A percentile compares a stretch with the other conserved stretches of the same genome.
phyloP scores from a whole-genome alignment of 2,888 invertebrate genomes.

The Rhagium mordax region DNA sequence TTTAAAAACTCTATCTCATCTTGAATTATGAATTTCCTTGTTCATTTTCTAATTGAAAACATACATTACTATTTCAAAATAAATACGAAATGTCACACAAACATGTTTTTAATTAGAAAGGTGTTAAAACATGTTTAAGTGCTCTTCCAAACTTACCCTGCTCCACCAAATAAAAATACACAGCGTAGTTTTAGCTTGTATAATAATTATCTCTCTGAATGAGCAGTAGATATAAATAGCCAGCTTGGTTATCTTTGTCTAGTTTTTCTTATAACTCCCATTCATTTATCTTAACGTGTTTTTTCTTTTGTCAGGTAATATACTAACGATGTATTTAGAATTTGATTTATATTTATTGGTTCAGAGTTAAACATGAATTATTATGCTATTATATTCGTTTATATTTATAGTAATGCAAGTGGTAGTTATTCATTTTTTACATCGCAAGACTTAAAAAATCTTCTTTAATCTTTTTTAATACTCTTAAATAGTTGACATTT shows the following conservation, averaged over 20 bases:
- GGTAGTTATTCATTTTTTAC: background rate
- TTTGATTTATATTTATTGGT: constrained; percentile 14
- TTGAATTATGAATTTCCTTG: background rate
- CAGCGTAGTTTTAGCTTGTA: background rate
- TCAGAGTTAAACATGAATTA: background rate
- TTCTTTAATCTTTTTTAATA: background rate
- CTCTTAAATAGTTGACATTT: background rate
- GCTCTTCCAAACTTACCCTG: background rate
- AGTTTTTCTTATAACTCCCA: constrained; percentile 7
- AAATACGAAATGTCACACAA: background rate
- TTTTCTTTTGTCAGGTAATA: background rate
- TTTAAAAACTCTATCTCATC: background rate
- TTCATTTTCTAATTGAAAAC: background rate
- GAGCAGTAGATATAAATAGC: background rate
- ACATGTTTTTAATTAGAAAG: background rate
- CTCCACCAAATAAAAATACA: background rate
- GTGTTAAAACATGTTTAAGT: background rate
- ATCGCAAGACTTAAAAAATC: background rate
- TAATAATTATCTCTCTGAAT: background rate
- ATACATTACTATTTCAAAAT: background rate
- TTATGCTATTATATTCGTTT: background rate
- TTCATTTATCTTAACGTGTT: constrained; percentile 4
- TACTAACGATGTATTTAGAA: background rate
- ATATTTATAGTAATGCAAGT: background rate
- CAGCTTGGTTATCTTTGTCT: background rate